phyloP scores from a whole-genome alignment of 2,797 vertebrate genomes.

The Lagothrix lagotricha region DNA sequence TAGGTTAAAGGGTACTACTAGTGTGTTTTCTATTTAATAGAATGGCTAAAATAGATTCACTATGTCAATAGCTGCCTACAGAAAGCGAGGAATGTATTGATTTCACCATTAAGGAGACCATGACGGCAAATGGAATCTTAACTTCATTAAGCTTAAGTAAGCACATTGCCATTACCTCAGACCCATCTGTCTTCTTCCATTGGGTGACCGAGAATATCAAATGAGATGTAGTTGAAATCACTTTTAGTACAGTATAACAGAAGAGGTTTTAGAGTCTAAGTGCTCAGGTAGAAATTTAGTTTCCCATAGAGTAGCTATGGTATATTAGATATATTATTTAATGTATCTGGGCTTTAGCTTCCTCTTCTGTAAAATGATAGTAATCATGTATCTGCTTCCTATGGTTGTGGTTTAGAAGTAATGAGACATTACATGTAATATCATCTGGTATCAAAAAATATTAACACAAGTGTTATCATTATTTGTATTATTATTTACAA shows the following conservation, averaged over 20 bases:
- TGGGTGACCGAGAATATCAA: neutral
- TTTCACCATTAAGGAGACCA: conserved; percentile 69
- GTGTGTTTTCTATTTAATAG: conserved; percentile 53
- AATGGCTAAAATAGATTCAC: conserved; percentile 51
- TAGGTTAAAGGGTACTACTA: conserved; percentile 54
- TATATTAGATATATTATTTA: neutral
- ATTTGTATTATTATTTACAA: neutral
- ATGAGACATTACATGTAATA: neutral
- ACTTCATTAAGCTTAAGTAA: conserved; percentile 73
- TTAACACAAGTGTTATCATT: neutral
- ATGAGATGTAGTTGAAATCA: conserved; percentile 10
- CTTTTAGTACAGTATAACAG: neutral
- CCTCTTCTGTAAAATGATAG: neutral
- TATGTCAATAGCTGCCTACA: conserved; percentile 44
- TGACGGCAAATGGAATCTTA: conserved; percentile 61
- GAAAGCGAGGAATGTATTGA: conserved; percentile 58
- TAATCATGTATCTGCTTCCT: neutral
- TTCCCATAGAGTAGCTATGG: neutral
- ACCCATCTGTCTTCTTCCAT: conserved; percentile 39
- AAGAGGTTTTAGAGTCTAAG: neutral
- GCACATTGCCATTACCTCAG: conserved; percentile 25
- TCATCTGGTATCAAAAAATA: neutral
- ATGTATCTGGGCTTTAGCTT: neutral
- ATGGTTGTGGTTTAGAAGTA: neutral
- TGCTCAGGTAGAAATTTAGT: neutral